Conservation (phyloP, 2,888 invertebrate genomes). For the Zygaena filipendulae region DNA sequence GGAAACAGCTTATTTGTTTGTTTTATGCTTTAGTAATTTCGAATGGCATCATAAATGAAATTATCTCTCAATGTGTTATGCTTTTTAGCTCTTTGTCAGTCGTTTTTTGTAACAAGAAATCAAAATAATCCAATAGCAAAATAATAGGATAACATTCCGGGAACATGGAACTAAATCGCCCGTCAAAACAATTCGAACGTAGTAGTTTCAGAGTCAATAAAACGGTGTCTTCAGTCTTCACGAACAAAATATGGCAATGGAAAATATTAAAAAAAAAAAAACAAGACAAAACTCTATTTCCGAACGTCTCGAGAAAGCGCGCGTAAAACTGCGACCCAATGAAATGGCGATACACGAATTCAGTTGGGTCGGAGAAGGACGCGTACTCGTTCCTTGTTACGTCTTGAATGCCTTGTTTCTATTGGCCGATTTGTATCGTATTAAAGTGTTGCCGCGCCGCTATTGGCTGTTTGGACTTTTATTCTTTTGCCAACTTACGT, state of each 20-base stretch:
- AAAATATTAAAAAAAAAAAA: constrained; percentile 24
- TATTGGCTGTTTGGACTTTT: constrained; percentile 28
- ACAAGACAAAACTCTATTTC: constrained; percentile 20
- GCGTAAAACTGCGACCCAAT: constrained; percentile 20
- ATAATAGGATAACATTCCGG: too few relatives aligned
- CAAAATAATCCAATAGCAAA: constrained; percentile 5
- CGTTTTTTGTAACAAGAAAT: constrained; percentile 1
- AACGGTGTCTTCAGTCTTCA: too few relatives aligned
- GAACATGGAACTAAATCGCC: constrained; percentile 8
- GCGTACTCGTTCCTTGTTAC: constrained; percentile 26
- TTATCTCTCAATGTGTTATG: not conserved
- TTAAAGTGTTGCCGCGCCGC: constrained; percentile 29
- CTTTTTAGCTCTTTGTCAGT: not conserved
- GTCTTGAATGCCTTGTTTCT: constrained; percentile 35
- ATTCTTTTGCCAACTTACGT: constrained; percentile 26
- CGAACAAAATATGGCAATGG: constrained; percentile 24
- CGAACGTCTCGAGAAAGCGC: constrained; percentile 20
- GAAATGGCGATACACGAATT: constrained; percentile 18
- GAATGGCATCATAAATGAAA: too few relatives aligned
- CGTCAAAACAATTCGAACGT: constrained; percentile 17
- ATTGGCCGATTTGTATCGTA: constrained; percentile 42
- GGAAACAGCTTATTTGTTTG: too few relatives aligned
- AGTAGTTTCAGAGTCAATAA: constrained; percentile 22
- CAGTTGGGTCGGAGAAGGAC: constrained; percentile 32
- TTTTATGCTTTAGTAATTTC: too few relatives aligned